Evolutionary conservation across 2,797 vertebrate species (phyloP), one percentile per base, ranked within the genome.

Genomic region (Threskiornis aethiopicus): DNA sequence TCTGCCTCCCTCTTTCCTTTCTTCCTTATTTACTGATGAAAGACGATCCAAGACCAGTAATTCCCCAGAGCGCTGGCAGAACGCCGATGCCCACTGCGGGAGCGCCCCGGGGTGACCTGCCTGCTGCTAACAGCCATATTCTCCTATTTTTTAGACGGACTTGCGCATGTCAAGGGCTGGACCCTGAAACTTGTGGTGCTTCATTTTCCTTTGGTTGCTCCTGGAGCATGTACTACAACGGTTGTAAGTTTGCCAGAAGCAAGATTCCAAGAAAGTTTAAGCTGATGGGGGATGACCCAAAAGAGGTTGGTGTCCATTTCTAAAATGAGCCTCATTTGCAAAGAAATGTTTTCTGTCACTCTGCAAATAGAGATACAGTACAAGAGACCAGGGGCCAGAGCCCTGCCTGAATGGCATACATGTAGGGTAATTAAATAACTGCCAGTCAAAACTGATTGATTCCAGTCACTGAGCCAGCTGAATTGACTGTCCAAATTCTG

Each of bases 151-250:
- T 94, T 72, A 99, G 99, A 98, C 99, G 99, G 95, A 99, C 99
- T 31, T 99, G 99, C 96, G 99, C 99, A 78, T 99, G 99, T 96
- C 99, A 99, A 98, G 99, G 99, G 84, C 98, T 99, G 97, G 98
- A 99, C 89, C 98, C 99, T 90, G 99, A 99, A 6, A 98, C 98
- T 80, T 99, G 99, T 92, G 99, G 99, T 94, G 99, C 99, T 95
- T 99, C 99, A 49, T 99, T 99, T 98, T 99, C 99, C 51, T 99
- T 99, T 55, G 99, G 99, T 72, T 99, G 99, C 95, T 99, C 99
- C n/a, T 99, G 99, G 99, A 99, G 99, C 97, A 99, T 99, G 99
- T 99, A 99, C 97, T 99, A 99, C 97, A 99, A 99, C 54, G 99
- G 99, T 83, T 99, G 99, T 98, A 99, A 99, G 97, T 99, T 99